A percentile compares a stretch with the other conserved stretches of the same genome.
Evolutionary conservation across 35 echinoderm and acorn worm genomes (phyloP).

Genomic region (Stichopus chloronotus): DNA sequence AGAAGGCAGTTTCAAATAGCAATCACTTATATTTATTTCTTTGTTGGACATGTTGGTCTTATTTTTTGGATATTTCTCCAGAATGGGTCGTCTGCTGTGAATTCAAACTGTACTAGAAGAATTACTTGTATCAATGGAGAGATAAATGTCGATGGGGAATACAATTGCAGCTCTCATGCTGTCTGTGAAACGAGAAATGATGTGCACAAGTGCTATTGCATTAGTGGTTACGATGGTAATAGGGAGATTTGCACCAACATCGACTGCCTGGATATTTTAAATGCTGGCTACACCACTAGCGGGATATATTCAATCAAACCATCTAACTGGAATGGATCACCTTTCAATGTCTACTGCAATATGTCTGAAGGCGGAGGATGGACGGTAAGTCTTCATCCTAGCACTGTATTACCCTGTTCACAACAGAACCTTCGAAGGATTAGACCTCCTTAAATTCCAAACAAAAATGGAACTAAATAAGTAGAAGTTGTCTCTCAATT

Average conservation of each 20-base stretch:
- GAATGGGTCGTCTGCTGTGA: background rate
- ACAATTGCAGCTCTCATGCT: background rate
- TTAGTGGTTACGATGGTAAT: background rate
- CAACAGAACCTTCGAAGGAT: too few species aligned
- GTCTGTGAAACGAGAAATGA: background rate
- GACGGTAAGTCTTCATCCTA: conserved; percentile 17
- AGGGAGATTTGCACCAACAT: background rate
- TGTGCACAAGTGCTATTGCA: background rate
- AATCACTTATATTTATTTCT: too few species aligned
- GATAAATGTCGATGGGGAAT: background rate
- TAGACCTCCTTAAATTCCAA: too few species aligned
- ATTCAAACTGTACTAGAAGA: background rate
- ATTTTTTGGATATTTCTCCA: background rate
- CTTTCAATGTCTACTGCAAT: background rate
- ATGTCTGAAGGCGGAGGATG: background rate
- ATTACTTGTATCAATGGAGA: background rate
- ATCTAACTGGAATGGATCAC: background rate
- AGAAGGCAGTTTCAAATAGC: too few species aligned
- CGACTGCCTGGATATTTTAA: background rate
- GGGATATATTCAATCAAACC: background rate
- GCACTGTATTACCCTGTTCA: too few species aligned
- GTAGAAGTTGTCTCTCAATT: too few species aligned
- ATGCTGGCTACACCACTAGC: background rate
- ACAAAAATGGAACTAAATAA: too few species aligned
- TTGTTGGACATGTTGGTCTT: too few species aligned